Evolutionary conservation across 2,113 vertebrate species (phyloP).

Genomic region (Hydrolagus affinis): DNA sequence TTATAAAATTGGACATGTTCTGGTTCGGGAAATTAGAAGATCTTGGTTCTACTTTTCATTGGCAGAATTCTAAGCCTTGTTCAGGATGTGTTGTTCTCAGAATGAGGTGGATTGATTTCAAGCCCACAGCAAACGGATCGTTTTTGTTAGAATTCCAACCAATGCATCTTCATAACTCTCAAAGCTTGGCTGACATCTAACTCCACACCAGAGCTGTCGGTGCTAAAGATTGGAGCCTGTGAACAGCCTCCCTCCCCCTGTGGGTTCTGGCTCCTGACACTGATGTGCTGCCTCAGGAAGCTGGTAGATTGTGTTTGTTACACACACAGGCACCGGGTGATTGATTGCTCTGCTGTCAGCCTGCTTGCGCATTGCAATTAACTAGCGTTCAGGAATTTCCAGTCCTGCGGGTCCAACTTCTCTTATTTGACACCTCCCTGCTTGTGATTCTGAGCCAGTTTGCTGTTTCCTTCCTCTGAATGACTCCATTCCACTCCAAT

Average conservation of each 20-base stretch:
- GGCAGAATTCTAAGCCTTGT: too few relatives aligned
- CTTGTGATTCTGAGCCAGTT: not conserved
- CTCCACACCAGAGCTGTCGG: not conserved
- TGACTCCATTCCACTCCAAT: not conserved
- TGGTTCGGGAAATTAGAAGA: too few relatives aligned
- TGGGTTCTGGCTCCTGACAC: not conserved
- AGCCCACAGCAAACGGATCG: too few relatives aligned
- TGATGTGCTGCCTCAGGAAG: not conserved
- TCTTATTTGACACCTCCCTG: not conserved
- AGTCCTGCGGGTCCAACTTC: not conserved
- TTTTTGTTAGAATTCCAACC: too few relatives aligned
- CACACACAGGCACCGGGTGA: not conserved
- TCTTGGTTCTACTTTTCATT: too few relatives aligned
- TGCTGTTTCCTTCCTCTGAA: not conserved
- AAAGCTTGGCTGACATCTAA: not conserved
- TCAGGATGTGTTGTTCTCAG: too few relatives aligned
- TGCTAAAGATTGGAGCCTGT: not conserved
- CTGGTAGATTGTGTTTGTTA: not conserved
- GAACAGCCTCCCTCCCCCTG: not conserved
- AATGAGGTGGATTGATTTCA: too few relatives aligned
- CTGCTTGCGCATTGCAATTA: not conserved
- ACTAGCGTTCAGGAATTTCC: not conserved
- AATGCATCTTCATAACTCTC: not conserved
- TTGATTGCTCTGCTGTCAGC: not conserved
- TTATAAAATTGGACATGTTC: too few relatives aligned